Evolutionary conservation across 2,797 vertebrate genomes (phyloP).

Genomic region (Botia almorhae): DNA sequence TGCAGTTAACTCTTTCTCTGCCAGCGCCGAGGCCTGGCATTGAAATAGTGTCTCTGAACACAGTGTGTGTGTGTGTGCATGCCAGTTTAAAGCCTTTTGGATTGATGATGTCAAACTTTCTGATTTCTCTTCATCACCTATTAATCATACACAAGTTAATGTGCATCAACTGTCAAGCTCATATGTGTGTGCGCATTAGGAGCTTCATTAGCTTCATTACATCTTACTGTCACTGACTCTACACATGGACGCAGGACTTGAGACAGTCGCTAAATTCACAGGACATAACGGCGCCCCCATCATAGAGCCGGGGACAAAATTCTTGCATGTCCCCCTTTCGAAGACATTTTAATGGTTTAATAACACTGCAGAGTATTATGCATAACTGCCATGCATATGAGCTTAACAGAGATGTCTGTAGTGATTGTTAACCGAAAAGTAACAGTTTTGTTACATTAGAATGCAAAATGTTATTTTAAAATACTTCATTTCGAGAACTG

Average conservation of each 20-base stretch:
- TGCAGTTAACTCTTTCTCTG: conserved; percentile 76
- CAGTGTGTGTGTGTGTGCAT: conserved; percentile 79
- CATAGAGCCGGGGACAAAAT: too few species aligned
- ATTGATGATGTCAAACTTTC: conserved; percentile 62
- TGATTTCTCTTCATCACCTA: conserved; percentile 43
- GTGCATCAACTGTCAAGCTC: conserved; percentile 47
- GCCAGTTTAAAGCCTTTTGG: conserved; percentile 69
- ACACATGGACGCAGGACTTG: neutral
- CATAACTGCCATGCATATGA: conserved; percentile 28
- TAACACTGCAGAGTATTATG: neutral
- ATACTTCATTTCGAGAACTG: neutral
- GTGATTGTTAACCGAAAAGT: neutral
- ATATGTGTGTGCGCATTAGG: conserved; percentile 19
- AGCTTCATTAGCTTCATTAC: conserved; percentile 22
- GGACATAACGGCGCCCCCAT: too few species aligned
- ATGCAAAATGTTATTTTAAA: conserved; percentile 58
- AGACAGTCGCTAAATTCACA: too few species aligned
- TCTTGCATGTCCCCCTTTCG: too few species aligned
- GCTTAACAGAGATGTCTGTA: conserved; percentile 49
- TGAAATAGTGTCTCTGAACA: conserved; percentile 78
- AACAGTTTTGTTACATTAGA: conserved; percentile 42
- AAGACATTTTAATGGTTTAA: too few species aligned
- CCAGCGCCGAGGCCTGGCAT: conserved; percentile 63
- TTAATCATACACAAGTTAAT: conserved; percentile 40
- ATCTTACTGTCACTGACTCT: neutral